Percentiles rank a stretch among this genome's conserved stretches.
Conservation (phyloP, 2,888 invertebrate species). For the Nasonia oneida region DNA sequence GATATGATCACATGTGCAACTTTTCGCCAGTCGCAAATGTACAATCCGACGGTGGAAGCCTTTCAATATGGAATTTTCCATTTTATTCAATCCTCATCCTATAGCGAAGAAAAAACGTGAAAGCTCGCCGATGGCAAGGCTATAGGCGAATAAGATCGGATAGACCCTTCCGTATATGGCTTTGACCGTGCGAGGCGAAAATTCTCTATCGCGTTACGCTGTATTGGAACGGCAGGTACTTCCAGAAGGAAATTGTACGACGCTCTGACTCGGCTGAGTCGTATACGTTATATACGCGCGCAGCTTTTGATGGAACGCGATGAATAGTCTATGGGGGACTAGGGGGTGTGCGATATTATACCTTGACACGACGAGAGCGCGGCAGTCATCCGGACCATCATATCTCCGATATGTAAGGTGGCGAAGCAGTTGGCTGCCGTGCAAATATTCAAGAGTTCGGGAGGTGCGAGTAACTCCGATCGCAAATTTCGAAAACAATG, state of each 20-base stretch:
- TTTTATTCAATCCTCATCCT: neutral
- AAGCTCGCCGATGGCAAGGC: neutral
- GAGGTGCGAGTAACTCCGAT: no score
- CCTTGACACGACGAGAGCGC: neutral
- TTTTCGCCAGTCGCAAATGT: no score
- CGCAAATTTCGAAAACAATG: no score
- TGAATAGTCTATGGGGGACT: neutral
- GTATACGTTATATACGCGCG: neutral
- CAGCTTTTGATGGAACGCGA: neutral
- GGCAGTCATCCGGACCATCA: neutral
- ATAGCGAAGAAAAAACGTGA: neutral
- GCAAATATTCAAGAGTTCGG: no score
- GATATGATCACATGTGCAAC: no score
- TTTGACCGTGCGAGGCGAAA: neutral
- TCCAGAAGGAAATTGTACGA: neutral
- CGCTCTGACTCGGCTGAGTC: neutral
- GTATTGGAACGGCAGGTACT: neutral
- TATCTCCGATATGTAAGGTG: neutral
- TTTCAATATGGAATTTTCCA: neutral
- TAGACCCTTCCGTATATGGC: neutral
- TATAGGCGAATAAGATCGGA: neutral
- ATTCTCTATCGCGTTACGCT: neutral
- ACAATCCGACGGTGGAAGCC: no score
- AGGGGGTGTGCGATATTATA: neutral
- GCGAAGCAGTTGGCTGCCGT: neutral